Evolutionary conservation across 2,888 invertebrate species (phyloP).

Genomic region (Empis stercorea): DNA sequence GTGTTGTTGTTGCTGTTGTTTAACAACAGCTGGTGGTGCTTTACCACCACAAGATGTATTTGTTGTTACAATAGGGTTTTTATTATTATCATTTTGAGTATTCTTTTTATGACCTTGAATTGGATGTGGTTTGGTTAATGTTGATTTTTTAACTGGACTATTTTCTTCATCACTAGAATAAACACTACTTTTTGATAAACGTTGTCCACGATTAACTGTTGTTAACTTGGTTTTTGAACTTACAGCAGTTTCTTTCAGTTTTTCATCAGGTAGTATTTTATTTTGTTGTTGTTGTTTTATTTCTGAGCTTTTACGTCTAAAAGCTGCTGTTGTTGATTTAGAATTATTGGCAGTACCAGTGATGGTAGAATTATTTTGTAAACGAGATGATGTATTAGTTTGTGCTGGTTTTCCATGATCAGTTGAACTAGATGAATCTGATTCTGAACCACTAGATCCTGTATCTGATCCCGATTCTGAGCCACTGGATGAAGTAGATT

Average conservation of each 20-base stretch:
- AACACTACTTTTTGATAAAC: constrained; percentile 37
- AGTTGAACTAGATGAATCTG: constrained; percentile 50
- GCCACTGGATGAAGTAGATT: constrained; percentile 51
- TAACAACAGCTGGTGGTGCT: constrained; percentile 27
- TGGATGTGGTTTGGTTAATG: not conserved
- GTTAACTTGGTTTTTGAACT: constrained; percentile 18
- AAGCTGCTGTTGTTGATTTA: constrained; percentile 8
- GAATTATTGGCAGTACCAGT: constrained; percentile 13
- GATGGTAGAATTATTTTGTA: constrained; percentile 25
- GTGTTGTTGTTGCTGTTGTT: constrained; percentile 25
- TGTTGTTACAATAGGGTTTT: constrained; percentile 9
- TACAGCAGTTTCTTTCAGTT: constrained; percentile 16
- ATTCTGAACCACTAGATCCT: constrained; percentile 55
- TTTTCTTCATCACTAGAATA: constrained; percentile 48
- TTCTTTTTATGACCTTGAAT: not conserved
- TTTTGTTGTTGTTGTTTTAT: constrained; percentile 14
- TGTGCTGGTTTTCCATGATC: constrained; percentile 23
- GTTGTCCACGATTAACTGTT: constrained; percentile 21
- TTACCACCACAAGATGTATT: constrained; percentile 33
- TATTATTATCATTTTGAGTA: constrained; percentile 21
- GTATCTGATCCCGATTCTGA: constrained; percentile 58
- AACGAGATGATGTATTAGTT: constrained; percentile 21
- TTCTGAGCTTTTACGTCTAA: constrained; percentile 20
- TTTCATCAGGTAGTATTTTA: constrained; percentile 14
- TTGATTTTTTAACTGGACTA: constrained; percentile 7